A percentile compares a stretch with the other conserved stretches of the same genome.
Evolutionary conservation across 2,888 invertebrate genomes (phyloP).

Genomic region (Euplexia lucipara): DNA sequence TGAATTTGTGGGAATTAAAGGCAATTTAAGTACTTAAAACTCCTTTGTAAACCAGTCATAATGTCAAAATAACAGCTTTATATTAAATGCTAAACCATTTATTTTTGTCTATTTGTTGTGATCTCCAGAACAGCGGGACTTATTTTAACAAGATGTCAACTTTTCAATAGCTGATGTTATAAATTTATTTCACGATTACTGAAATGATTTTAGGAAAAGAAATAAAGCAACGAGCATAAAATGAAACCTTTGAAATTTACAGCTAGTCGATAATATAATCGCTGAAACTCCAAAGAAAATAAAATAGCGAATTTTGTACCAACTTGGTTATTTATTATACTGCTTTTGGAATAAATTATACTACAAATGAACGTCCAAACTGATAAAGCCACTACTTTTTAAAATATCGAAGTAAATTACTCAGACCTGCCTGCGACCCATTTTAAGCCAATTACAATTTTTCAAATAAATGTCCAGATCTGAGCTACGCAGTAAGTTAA

Average conservation of each 20-base stretch:
- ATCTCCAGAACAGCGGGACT: too few species aligned
- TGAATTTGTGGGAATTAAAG: conserved; percentile 29
- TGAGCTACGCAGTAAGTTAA: background rate
- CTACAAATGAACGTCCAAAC: background rate
- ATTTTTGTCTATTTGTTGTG: background rate
- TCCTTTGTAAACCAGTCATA: too few species aligned
- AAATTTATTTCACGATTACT: too few species aligned
- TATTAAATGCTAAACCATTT: too few species aligned
- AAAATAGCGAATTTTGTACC: background rate
- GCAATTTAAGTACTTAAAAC: conserved; percentile 2
- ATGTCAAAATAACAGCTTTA: too few species aligned
- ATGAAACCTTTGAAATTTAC: too few species aligned
- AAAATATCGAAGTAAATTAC: conserved; percentile 12
- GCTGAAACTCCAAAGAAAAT: background rate
- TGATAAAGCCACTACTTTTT: background rate
- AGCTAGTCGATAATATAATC: too few species aligned
- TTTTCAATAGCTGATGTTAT: too few species aligned
- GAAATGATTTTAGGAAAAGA: too few species aligned
- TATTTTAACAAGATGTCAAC: too few species aligned
- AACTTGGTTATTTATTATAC: too few species aligned
- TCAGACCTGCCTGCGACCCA: background rate
- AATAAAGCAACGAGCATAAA: too few species aligned
- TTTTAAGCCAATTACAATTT: conserved; percentile 8
- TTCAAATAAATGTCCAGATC: conserved; percentile 6
- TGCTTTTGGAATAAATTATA: background rate